Evolutionary conservation across 2,888 invertebrate genomes (phyloP).

Genomic region (Neoascia interrupta): DNA sequence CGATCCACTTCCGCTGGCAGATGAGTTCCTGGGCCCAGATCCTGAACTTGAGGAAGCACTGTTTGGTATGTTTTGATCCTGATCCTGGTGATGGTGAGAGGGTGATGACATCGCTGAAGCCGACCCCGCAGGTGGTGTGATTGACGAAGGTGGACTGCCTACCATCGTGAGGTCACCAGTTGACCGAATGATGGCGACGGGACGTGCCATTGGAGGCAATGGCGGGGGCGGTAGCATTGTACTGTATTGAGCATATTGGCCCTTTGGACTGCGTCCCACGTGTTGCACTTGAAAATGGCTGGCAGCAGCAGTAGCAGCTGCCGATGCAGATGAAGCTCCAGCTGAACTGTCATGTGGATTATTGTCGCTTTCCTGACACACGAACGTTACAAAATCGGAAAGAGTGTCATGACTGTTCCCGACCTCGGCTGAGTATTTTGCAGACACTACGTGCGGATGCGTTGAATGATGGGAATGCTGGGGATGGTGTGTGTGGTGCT

Average conservation of each 20-base stretch:
- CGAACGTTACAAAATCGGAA: constrained; percentile 97
- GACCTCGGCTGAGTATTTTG: constrained; percentile 84
- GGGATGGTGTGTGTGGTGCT: constrained; percentile 69
- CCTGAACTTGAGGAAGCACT: constrained; percentile 16
- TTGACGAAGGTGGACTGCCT: constrained; percentile 84
- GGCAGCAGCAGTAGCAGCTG: constrained; percentile 29
- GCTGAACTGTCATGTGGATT: constrained; percentile 63
- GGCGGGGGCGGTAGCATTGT: constrained; percentile 97
- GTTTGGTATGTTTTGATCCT: constrained; percentile 51
- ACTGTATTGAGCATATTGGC: constrained; percentile 90
- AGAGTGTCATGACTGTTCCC: constrained; percentile 90
- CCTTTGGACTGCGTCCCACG: constrained; percentile 82
- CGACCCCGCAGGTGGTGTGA: constrained; percentile 81
- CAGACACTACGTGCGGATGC: constrained; percentile 81
- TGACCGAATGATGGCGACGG: constrained; percentile 96
- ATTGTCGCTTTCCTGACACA: constrained; percentile 95
- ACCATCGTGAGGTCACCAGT: constrained; percentile 85
- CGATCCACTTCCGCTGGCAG: constrained; percentile 31
- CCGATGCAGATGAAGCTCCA: constrained; percentile 69
- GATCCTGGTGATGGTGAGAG: constrained; percentile 75
- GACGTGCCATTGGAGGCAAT: constrained; percentile 96
- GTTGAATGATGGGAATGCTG: constrained; percentile 76
- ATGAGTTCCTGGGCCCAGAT: constrained; percentile 26
- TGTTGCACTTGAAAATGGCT: constrained; percentile 74
- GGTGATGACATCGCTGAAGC: constrained; percentile 75